Evolutionary conservation across 2,113 vertebrate species (phyloP).

Genomic region (Rhegmatorhina hoffmannsi): DNA sequence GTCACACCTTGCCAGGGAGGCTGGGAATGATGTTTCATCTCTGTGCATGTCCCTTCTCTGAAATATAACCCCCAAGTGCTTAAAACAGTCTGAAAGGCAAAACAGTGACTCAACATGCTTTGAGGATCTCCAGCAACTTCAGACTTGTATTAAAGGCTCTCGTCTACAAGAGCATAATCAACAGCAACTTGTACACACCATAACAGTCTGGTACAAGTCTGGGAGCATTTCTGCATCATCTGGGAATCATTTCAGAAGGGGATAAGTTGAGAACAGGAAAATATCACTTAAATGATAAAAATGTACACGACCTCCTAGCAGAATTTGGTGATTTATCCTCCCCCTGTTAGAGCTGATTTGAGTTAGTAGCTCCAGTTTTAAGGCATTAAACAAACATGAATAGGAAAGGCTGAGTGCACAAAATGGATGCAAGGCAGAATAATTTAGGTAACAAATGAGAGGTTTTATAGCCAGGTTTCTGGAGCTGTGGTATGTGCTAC

Average conservation of each 20-base stretch:
- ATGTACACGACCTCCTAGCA: neutral
- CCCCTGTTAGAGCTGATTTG: neutral
- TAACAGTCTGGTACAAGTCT: neutral
- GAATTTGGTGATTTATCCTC: neutral
- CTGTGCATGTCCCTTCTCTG: neutral
- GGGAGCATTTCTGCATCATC: neutral
- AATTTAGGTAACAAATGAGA: neutral
- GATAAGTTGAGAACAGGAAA: neutral
- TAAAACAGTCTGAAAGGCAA: neutral
- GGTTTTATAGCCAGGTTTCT: neutral
- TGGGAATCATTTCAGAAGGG: neutral
- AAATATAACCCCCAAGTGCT: neutral
- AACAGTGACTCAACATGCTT: neutral
- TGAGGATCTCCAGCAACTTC: neutral
- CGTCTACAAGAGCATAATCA: neutral
- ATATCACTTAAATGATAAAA: neutral
- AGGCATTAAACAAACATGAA: neutral
- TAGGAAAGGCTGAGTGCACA: neutral
- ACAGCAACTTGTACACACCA: neutral
- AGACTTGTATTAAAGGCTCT: constrained; percentile 8
- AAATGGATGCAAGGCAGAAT: constrained; percentile 3
- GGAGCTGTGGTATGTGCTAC: neutral
- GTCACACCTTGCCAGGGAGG: neutral
- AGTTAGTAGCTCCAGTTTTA: neutral
- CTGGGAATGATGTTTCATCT: neutral